phyloP scores from a whole-genome alignment of 2,797 vertebrate species.

The Philypnodon macrostomus region DNA sequence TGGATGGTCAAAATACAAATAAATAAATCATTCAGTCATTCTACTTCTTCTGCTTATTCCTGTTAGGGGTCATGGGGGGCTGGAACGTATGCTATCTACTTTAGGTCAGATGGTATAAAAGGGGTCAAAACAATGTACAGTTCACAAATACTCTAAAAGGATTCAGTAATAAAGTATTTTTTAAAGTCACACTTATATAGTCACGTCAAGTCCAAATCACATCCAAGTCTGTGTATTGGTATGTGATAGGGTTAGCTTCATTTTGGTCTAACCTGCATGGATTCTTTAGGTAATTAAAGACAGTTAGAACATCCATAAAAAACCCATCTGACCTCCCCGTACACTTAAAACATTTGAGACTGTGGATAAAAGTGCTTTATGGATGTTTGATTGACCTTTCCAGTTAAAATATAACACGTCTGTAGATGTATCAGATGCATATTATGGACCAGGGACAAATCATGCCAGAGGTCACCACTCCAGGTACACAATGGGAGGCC shows the following conservation, averaged over 20 bases:
- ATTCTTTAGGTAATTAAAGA: slow-evolving; percentile 32
- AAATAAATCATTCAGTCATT: too few relatives aligned
- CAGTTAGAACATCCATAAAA: background rate
- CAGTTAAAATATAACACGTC: background rate
- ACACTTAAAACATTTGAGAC: slow-evolving; percentile 6
- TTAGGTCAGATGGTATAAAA: too few relatives aligned
- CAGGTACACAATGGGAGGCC: background rate
- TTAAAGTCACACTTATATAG: slow-evolving; percentile 7
- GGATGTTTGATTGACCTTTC: background rate
- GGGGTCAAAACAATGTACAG: too few relatives aligned
- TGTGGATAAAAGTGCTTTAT: background rate
- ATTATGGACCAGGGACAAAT: too few relatives aligned
- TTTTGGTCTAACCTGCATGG: background rate
- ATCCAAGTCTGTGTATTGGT: slow-evolving; percentile 14
- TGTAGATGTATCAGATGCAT: background rate
- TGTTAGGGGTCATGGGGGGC: too few relatives aligned
- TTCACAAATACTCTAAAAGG: too few relatives aligned
- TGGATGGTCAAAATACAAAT: too few relatives aligned
- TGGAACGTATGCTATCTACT: too few relatives aligned
- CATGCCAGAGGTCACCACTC: background rate
- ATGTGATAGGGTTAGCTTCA: slow-evolving; percentile 8
- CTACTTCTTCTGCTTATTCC: too few relatives aligned
- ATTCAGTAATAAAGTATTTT: slow-evolving; percentile 12
- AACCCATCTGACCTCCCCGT: slow-evolving; percentile 17
- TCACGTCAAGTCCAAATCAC: slow-evolving; percentile 1